A percentile compares a stretch with the other conserved stretches of the same genome.
phyloP scores from a whole-genome alignment of 2,797 vertebrate species.

The Gymnocypris eckloni region DNA sequence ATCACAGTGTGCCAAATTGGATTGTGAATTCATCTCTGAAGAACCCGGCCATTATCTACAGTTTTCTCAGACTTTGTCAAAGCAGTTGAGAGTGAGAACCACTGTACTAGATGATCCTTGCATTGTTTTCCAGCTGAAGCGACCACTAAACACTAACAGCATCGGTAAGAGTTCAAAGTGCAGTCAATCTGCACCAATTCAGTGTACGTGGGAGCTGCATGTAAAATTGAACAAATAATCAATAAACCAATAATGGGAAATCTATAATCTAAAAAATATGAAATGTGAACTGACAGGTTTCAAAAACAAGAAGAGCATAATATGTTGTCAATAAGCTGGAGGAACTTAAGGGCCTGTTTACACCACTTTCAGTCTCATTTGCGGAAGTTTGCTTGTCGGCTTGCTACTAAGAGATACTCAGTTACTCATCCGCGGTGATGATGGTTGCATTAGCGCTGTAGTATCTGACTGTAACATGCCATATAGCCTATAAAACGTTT shows the following conservation, averaged over 20 bases:
- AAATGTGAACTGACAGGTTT: background rate
- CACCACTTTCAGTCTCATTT: no score
- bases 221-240: background rate
- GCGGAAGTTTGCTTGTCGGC: no score
- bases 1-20: constrained; percentile 11
- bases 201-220: background rate
- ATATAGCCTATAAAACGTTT: no score
- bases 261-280: background rate
- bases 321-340: background rate
- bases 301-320: background rate
- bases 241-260: background rate
- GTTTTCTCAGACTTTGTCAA: background rate
- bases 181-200: background rate
- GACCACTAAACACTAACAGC: background rate
- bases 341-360: no score
- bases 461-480: no score
- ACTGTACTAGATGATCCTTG: background rate
- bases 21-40: constrained; percentile 12
- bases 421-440: no score
- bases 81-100: background rate
- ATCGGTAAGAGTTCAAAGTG: background rate
- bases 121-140: background rate
- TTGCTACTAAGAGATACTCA: no score
- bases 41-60: background rate
- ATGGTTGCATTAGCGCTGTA: no score